Evolutionary conservation across 2,797 vertebrate species (phyloP).

Genomic region (Pseudomugil gertrudae): DNA sequence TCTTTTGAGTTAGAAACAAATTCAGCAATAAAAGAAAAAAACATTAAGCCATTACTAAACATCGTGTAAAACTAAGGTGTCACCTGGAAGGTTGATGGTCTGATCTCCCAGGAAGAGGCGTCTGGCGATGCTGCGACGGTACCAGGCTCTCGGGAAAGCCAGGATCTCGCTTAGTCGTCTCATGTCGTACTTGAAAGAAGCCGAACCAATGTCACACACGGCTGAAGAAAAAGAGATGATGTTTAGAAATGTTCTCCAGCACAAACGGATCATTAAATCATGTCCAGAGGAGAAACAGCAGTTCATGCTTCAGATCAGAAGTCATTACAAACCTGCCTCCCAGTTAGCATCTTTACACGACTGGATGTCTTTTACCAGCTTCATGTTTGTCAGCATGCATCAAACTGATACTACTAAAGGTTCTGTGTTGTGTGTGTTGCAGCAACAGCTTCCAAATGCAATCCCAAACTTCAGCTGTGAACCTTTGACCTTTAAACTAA

Average conservation of each 20-base stretch:
- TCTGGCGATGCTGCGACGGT: slow-evolving; percentile 95
- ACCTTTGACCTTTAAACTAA: neutral
- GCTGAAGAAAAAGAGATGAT: slow-evolving; percentile 76
- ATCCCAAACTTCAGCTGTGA: neutral
- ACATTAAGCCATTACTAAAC: neutral
- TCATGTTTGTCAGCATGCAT: neutral
- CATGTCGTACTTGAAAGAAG: slow-evolving; percentile 99
- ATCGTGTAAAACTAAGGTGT: neutral
- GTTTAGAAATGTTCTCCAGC: neutral
- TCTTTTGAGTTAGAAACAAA: neutral
- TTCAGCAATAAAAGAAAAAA: neutral
- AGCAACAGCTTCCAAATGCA: neutral
- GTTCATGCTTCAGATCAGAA: neutral
- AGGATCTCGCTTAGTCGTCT: slow-evolving; percentile 96
- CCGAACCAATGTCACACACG: slow-evolving; percentile 98
- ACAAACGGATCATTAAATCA: neutral
- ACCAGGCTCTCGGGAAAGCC: slow-evolving; percentile 98
- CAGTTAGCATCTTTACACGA: neutral
- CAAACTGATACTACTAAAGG: neutral
- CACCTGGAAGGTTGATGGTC: slow-evolving; percentile 95
- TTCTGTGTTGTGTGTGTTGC: neutral
- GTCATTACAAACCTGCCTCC: neutral
- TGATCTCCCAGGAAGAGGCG: slow-evolving; percentile 97
- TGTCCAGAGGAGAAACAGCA: neutral
- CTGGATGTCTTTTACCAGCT: neutral